Conservation (phyloP, 2,888 invertebrate genomes). For the Stenchaetothrips biformis region DNA sequence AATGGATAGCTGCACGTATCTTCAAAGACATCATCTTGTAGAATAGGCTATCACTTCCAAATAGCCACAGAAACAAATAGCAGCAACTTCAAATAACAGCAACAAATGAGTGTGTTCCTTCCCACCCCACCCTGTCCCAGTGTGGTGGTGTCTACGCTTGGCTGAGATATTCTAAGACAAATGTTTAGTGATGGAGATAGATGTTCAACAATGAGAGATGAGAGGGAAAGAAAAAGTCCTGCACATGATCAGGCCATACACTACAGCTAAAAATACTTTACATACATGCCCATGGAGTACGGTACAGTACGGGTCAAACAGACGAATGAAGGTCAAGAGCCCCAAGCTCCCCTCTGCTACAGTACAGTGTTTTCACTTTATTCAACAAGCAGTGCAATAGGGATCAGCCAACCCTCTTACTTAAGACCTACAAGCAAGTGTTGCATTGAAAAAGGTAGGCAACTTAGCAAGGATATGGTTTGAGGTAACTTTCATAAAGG, state of each 20-base stretch:
- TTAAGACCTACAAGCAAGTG: conserved; percentile 12
- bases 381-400: conserved; percentile 22
- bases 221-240: neutral
- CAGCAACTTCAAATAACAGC: no score
- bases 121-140: no score
- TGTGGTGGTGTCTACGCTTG: no score
- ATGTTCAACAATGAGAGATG: conserved; percentile 15
- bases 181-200: neutral
- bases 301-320: conserved; percentile 16
- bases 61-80: no score
- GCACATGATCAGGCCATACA: conserved; percentile 15
- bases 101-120: no score
- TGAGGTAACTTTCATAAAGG: neutral
- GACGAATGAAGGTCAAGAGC: conserved; percentile 14
- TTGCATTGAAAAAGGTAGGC: conserved; percentile 1
- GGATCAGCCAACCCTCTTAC: conserved; percentile 24
- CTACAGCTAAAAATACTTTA: conserved; percentile 18
- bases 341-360: conserved; percentile 15
- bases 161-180: no score
- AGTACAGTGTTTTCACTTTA: conserved; percentile 12
- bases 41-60: no score
- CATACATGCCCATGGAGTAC: conserved; percentile 18
- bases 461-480: neutral
- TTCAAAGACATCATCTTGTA: no score
- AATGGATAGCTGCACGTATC: no score